These are phyloP conservation scores for Drosophila borborema DNA, from an alignment of 2,888 invertebrate species.

Conservation along the genomic window DNA sequence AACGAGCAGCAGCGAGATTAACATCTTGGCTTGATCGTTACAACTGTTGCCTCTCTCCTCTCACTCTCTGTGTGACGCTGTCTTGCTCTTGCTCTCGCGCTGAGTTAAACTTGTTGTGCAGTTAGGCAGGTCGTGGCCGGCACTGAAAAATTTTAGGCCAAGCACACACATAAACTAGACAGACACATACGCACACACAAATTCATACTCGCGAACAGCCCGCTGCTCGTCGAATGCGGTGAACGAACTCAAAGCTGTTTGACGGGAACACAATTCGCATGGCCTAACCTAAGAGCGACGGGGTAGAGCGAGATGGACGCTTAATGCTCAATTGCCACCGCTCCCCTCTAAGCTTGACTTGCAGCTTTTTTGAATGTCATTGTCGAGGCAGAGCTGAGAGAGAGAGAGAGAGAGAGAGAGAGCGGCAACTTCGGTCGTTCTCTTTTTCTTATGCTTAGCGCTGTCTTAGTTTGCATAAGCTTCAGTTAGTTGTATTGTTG, in stretches of 20 bases:
- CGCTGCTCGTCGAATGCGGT: conserved; percentile 71
- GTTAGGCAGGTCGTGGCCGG: conserved; percentile 73
- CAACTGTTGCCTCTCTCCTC: conserved; percentile 16
- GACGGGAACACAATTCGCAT: conserved; percentile 79
- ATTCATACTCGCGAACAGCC: conserved; percentile 18
- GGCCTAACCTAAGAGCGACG: conserved; percentile 4
- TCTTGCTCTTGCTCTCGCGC: neutral
- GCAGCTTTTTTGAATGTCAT: conserved; percentile 81
- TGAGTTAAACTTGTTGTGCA: conserved; percentile 68
- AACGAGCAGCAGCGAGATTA: conserved; percentile 57
- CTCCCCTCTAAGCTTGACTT: conserved; percentile 63
- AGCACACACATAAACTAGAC: conserved; percentile 45
- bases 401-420: conserved; percentile 18
- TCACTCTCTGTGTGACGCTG: neutral
- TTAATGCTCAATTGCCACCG: conserved; percentile 26
- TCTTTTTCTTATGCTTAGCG: conserved; percentile 29
- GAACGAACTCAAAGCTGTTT: conserved; percentile 85
- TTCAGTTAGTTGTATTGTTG: conserved; percentile 35
- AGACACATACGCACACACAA: conserved; percentile 8
- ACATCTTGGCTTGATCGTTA: conserved; percentile 58
- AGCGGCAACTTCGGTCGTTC: conserved; percentile 10
- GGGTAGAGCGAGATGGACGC: conserved; percentile 21
- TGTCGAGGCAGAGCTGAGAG: conserved; percentile 53
- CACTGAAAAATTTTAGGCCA: conserved; percentile 71
- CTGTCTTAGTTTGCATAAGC: conserved; percentile 71